These are phyloP conservation scores for Homarus gammarus DNA, from an alignment of 2,888 invertebrate species.

Conservation along the genomic window DNA sequence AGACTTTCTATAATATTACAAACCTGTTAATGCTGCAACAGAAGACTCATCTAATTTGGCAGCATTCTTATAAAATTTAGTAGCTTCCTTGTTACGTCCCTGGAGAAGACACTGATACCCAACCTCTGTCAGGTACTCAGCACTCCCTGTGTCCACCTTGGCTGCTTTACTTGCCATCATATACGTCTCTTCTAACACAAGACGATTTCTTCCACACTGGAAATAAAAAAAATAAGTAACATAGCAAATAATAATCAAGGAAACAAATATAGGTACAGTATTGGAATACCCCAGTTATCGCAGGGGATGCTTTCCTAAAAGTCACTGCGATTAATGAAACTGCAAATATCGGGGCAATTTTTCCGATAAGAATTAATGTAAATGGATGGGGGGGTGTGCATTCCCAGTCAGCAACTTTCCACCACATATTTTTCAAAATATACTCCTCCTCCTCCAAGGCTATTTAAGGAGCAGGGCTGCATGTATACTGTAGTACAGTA, in stretches of 20 bases:
- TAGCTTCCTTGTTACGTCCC: conserved; percentile 88
- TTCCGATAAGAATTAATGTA: too few relatives aligned
- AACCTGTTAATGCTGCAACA: conserved; percentile 72
- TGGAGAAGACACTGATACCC: conserved; percentile 89
- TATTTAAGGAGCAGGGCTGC: too few relatives aligned
- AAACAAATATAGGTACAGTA: not conserved
- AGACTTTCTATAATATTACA: too few relatives aligned
- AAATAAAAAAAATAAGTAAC: not conserved
- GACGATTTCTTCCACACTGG: conserved; percentile 81
- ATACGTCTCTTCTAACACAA: conserved; percentile 87
- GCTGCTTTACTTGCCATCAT: conserved; percentile 89
- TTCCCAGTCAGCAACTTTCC: too few relatives aligned
- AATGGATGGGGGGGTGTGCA: too few relatives aligned
- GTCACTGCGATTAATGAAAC: too few relatives aligned
- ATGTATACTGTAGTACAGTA: too few relatives aligned
- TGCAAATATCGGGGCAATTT: too few relatives aligned
- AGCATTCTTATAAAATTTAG: conserved; percentile 88
- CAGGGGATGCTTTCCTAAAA: too few relatives aligned
- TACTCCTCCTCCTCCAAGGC: too few relatives aligned
- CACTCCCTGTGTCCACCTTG: conserved; percentile 85
- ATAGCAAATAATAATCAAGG: not conserved
- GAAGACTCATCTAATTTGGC: conserved; percentile 88
- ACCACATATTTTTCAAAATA: too few relatives aligned
- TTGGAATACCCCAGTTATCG: too few relatives aligned
- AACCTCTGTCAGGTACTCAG: conserved; percentile 88